Evolutionary conservation across 2,113 vertebrate species (phyloP).

Genomic region (Dromaius novaehollandiae): DNA sequence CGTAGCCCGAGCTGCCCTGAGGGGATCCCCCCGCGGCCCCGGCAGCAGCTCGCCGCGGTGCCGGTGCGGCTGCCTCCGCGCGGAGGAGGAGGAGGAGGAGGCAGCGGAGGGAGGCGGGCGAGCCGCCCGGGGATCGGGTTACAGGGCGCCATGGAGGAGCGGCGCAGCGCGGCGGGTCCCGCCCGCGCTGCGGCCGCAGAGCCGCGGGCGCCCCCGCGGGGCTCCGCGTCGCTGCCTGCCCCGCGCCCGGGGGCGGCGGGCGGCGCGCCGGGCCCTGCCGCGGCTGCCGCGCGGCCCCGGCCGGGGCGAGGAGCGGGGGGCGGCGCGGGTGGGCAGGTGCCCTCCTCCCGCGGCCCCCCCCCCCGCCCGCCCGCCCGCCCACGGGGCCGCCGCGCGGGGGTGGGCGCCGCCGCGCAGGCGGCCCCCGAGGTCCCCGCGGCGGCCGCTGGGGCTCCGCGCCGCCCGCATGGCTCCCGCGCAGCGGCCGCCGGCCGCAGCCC

Average conservation of each 20-base stretch:
- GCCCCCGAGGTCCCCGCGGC: conserved; percentile 18
- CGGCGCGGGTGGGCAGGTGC: no score
- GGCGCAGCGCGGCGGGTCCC: no score
- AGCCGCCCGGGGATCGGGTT: neutral
- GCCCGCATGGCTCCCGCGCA: neutral
- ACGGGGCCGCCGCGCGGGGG: neutral
- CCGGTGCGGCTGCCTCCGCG: no score
- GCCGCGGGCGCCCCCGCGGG: no score
- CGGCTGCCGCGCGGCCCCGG: no score
- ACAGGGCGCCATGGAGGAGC: neutral
- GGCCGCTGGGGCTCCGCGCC: neutral
- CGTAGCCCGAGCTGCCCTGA: neutral
- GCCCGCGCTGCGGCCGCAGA: no score
- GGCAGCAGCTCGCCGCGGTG: no score
- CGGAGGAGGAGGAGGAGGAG: neutral
- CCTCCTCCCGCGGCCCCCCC: neutral
- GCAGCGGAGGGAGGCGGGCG: neutral
- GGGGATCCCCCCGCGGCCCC: neutral
- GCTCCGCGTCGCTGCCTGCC: neutral
- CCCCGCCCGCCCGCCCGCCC: no score
- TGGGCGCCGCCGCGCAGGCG: neutral
- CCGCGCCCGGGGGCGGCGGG: no score
- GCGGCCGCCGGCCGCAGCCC: neutral
- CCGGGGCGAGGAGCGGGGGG: neutral
- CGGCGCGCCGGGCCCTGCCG: no score